Base-by-base conservation (phyloP, 2,113 vertebrate species). In the Gasterosteus nipponicus region DNA sequence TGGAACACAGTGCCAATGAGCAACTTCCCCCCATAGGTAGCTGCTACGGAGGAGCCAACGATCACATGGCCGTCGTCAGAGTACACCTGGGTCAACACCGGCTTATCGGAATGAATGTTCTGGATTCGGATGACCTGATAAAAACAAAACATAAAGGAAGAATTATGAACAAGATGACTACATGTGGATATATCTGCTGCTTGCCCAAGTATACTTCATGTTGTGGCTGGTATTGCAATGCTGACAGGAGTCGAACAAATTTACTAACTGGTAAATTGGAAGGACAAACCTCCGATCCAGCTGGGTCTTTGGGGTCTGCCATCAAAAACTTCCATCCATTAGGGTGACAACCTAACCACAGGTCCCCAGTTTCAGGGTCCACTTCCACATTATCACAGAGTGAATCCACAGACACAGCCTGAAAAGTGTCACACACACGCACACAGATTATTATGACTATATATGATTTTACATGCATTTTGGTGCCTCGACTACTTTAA, bases 1-100 rank as follows among this genome's bases (percentile, higher is more conserved):
- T 99, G 97, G 86, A 91, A 97, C 56, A 98, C 84, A 0, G 96
- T 96, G 61, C 97, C 97, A 4, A 99, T 94, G 15, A 99, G 93
- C 46, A 99, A 83, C 57, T 96, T 96, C 31, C 91, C 90, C 7
- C 91, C 59, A 1, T 96, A 94, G 0, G 90, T 0, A 0, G 95
- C 63, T 0, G 97, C 97, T 56, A 95, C 96, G 0, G 96, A 96
- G 33, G 94, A 96, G 1, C 89, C 96, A 19, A 96, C 92, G 67
- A 99, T 90, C 80, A 97, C 91, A 0, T 95, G 91, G 10, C 97
- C 97, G 0, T 97, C 84, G 75, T 98, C 96, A 0, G 92, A 75
- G 0, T 96, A 99, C 51, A 97, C 91, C 1, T 94, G 94, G 0
- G 93, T 96, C 89, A 99, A 95, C 8, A 19, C 75, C 0, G 97